phyloP scores from a whole-genome alignment of 1,140 invertebrate species.

The Atta colombica region DNA sequence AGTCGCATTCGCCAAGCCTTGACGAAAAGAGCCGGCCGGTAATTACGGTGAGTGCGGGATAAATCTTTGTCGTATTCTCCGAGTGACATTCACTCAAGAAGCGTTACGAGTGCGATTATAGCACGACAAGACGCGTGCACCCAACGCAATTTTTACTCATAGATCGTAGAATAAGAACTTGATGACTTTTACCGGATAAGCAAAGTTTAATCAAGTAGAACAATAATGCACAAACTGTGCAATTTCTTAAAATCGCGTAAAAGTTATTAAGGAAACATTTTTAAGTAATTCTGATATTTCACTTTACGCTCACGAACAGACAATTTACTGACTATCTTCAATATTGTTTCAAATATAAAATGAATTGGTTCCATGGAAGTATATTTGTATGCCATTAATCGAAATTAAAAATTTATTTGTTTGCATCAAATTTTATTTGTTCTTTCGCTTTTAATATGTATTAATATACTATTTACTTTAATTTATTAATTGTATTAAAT shows the following conservation, averaged over 20 bases:
- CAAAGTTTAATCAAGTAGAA: background rate
- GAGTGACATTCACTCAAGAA: conserved; percentile 28
- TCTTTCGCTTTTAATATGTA: background rate
- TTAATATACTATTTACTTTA: background rate
- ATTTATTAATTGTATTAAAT: too few relatives aligned
- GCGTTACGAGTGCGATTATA: conserved; percentile 12
- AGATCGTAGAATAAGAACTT: background rate
- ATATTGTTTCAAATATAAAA: background rate
- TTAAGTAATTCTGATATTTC: background rate
- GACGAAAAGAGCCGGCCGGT: conserved; percentile 46
- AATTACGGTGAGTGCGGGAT: conserved; percentile 60
- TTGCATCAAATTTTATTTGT: background rate
- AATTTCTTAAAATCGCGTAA: background rate
- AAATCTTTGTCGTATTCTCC: conserved; percentile 47
- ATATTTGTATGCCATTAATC: background rate
- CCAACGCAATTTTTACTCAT: background rate
- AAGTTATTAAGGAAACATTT: background rate
- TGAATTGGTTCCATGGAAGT: background rate
- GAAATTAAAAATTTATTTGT: background rate
- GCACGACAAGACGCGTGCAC: conserved; percentile 1
- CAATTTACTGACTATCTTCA: background rate
- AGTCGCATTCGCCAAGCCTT: conserved; percentile 42
- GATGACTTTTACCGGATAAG: background rate
- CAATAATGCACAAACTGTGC: background rate
- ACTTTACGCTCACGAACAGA: background rate